phyloP scores from a whole-genome alignment of 2,797 vertebrate genomes.

The Typhlichthys subterraneus region DNA sequence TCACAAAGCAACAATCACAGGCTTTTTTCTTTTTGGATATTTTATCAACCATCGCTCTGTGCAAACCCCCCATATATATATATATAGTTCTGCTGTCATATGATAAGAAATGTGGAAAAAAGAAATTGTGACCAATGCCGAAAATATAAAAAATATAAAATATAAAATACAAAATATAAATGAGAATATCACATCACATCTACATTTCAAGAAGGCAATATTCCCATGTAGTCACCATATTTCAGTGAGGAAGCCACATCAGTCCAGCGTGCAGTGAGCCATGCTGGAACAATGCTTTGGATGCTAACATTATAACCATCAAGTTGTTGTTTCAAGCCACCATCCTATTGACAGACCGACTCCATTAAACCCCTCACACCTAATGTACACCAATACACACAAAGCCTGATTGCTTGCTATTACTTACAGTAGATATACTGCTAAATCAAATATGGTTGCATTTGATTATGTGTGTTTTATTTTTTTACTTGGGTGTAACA shows the following conservation, averaged over 20 bases:
- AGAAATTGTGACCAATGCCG: not conserved
- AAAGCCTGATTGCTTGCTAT: no score
- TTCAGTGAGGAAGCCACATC: conserved; percentile 19
- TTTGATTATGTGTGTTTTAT: not conserved
- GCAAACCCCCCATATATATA: conserved; percentile 7
- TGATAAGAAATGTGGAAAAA: not conserved
- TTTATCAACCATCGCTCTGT: not conserved
- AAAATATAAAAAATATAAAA: no score
- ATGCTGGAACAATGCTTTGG: conserved; percentile 59
- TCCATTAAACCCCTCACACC: not conserved
- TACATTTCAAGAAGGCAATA: no score
- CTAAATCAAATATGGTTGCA: not conserved
- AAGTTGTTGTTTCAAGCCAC: conserved; percentile 8
- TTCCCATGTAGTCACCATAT: not conserved
- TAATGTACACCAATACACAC: not conserved
- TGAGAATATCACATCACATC: no score
- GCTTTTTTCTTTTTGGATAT: not conserved
- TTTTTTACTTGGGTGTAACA: not conserved
- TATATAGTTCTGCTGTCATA: not conserved
- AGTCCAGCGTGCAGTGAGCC: conserved; percentile 65
- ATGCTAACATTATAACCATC: conserved; percentile 17
- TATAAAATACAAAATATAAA: no score
- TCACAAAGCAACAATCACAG: not conserved
- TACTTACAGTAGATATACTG: no score
- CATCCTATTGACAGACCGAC: not conserved